Conservation (phyloP, 2,888 invertebrate genomes). For the Noctua janthina region DNA sequence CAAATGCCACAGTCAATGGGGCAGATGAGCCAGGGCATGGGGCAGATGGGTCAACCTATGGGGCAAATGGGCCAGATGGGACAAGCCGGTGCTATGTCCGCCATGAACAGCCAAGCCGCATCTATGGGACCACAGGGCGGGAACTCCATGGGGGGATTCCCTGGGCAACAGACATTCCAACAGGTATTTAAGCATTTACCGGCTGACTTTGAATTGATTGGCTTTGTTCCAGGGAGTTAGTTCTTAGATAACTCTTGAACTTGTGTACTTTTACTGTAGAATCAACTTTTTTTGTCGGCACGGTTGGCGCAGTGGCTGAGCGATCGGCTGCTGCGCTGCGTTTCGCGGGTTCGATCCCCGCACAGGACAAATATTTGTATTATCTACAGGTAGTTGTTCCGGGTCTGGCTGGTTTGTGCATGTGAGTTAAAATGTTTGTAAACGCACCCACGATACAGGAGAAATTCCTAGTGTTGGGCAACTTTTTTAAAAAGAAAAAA, state of each 20-base stretch:
- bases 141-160: constrained; percentile 88
- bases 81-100: constrained; percentile 86
- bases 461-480: too few species aligned
- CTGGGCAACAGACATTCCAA: constrained; percentile 89
- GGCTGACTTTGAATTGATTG: background rate
- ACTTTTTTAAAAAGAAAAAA: too few species aligned
- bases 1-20: constrained; percentile 87
- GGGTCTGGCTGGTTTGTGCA: too few species aligned
- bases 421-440: too few species aligned
- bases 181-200: constrained; percentile 75
- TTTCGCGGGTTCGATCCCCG: too few species aligned
- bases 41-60: constrained; percentile 88
- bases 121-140: constrained; percentile 88
- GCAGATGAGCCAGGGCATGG: constrained; percentile 86
- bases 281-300: too few species aligned
- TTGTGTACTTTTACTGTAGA: background rate
- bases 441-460: too few species aligned
- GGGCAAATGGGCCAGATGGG: constrained; percentile 90
- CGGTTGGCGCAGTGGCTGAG: too few species aligned
- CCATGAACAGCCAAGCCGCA: constrained; percentile 88
- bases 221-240: background rate
- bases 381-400: too few species aligned
- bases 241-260: background rate
- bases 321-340: too few species aligned
- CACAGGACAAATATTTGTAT: too few species aligned